Base-by-base conservation (phyloP, 1,140 invertebrate genomes). In the Drosophila truncata region DNA sequence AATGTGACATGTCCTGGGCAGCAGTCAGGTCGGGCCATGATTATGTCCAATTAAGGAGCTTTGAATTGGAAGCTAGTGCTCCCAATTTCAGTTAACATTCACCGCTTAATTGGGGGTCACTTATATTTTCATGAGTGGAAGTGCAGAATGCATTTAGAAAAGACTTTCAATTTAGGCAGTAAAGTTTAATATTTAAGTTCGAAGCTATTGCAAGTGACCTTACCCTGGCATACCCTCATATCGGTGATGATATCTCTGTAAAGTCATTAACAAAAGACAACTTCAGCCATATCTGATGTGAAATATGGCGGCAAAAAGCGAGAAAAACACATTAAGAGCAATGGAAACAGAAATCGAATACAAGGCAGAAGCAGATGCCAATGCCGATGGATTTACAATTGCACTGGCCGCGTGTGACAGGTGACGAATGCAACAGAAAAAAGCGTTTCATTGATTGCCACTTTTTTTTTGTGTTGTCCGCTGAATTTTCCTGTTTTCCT, bases 41-140 rank as follows among this genome's bases (percentile, higher is more conserved):
- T 72, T 73, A 72, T n/a, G 44, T 60, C 44, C 67, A 73, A 73
- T 73, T 73, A 72, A 35, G 52, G 18, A 29, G 67, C 42, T 42
- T 72, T 72, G 54, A 72, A 72, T 49, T 72, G 35, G 20, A 39
- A 72, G 18, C 67, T 35, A 33, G 42, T 42, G 35, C 42, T 29
- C 13, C 44, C 27, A 31, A 31, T 49, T 59, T 39, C 64, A 20
- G 23, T 46, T 39, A 47, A 18, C 31, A 44, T 37, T 47, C 20
- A 2, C 11, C 23, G 14, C 44, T 63, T 37, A 67, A 66, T 65
- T 46, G 54, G 14, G 18, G 58, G 4, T 16, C 16, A 35, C 9
- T 39, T 8, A 60, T 31, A 37, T 55, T 55, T 55, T 37, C 0
- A 5, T n/a, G 14, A 55, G 33, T 54, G 20, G 31, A 37, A 37